Conservation (phyloP, 2,797 vertebrate species). For the Megalops cyprinoides region DNA sequence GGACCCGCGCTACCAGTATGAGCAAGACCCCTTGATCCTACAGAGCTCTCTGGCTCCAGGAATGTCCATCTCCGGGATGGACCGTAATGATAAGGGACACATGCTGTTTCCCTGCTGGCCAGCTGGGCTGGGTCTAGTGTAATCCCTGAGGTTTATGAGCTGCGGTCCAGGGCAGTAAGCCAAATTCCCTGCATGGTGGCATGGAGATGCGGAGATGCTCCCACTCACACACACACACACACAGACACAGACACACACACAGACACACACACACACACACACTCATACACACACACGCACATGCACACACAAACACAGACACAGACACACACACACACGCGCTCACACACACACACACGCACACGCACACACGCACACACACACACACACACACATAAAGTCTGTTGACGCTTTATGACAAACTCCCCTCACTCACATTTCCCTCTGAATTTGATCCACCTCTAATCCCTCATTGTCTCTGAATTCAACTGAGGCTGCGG, state of each 20-base stretch:
- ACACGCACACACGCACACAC: not conserved
- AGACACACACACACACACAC: not conserved
- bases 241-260: constrained; percentile 4
- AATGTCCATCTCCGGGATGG: too few species aligned
- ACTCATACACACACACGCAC: constrained; percentile 4
- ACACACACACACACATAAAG: not conserved
- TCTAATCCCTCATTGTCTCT: not conserved
- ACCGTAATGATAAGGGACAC: constrained; percentile 81
- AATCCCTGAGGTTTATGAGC: not conserved
- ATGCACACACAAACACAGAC: not conserved
- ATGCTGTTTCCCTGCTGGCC: constrained; percentile 90
- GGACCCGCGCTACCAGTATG: too few species aligned
- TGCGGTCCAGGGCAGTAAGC: not conserved
- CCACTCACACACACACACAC: not conserved
- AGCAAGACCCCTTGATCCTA: not conserved
- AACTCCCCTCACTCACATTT: not conserved
- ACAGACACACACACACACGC: constrained; percentile 14
- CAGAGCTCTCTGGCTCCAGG: constrained; percentile 83
- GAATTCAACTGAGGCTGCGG: too few species aligned
- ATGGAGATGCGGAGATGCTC: not conserved
- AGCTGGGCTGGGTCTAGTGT: constrained; percentile 77
- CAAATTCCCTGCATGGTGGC: constrained; percentile 5
- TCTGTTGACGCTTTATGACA: too few species aligned
- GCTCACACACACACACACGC: not conserved
- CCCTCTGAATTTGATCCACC: not conserved